These are phyloP conservation scores for Sebastes diaconus DNA, from an alignment of 2,797 vertebrate species.

Conservation along the genomic window DNA sequence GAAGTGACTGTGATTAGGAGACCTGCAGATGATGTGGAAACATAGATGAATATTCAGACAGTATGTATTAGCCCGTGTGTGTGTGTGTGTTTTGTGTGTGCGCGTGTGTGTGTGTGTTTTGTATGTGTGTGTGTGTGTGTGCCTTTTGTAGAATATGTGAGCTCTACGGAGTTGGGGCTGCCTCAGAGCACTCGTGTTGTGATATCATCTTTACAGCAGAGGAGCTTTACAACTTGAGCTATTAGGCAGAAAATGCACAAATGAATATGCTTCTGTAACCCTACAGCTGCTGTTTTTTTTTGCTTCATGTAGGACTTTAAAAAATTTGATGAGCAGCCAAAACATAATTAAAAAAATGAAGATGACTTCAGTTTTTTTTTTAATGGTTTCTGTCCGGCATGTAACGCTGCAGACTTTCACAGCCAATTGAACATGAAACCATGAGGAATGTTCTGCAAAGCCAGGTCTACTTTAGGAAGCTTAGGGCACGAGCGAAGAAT, in stretches of 20 bases:
- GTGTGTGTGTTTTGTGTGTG: not conserved
- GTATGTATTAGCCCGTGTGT: slow-evolving; percentile 54
- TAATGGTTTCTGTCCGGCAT: slow-evolving; percentile 57
- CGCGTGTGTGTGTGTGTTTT: slow-evolving; percentile 12
- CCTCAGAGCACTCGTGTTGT: slow-evolving; percentile 40
- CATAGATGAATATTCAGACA: slow-evolving; percentile 84
- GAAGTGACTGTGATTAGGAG: slow-evolving; percentile 87
- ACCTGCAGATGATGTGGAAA: slow-evolving; percentile 81
- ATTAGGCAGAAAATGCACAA: slow-evolving; percentile 62
- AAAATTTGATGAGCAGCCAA: slow-evolving; percentile 9
- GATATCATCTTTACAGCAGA: slow-evolving; percentile 64
- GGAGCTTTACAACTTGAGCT: slow-evolving; percentile 52
- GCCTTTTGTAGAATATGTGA: slow-evolving; percentile 46
- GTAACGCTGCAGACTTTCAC: slow-evolving; percentile 67
- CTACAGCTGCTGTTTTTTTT: slow-evolving; percentile 6
- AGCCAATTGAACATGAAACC: slow-evolving; percentile 78
- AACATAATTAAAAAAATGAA: slow-evolving; percentile 7
- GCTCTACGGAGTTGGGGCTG: slow-evolving; percentile 33
- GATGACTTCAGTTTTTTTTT: slow-evolving; percentile 48
- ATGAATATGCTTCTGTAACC: not conserved
- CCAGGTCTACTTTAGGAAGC: slow-evolving; percentile 61
- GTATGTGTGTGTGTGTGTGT: slow-evolving; percentile 16
- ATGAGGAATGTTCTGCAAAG: slow-evolving; percentile 73
- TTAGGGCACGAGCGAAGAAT: slow-evolving; percentile 65
- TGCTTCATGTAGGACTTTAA: not conserved